phyloP scores from a whole-genome alignment of 2,888 invertebrate species.

The Apamea anceps region DNA sequence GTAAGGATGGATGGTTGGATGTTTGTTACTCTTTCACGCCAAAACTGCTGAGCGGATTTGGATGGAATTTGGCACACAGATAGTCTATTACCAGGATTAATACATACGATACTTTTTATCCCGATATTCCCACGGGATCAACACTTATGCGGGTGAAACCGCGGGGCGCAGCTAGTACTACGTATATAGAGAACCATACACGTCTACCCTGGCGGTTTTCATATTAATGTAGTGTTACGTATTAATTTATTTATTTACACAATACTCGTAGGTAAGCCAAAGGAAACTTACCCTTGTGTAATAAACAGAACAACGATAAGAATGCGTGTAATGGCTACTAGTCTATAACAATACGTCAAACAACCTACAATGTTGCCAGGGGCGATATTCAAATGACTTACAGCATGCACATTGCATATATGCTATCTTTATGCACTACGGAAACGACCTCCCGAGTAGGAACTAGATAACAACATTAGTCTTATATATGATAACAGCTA shows the following conservation, averaged over 20 bases:
- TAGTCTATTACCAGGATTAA: too few relatives aligned
- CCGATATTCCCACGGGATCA: too few relatives aligned
- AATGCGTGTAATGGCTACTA: background rate
- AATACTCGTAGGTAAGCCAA: background rate
- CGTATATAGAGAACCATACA: background rate
- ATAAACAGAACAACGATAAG: background rate
- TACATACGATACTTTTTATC: too few relatives aligned
- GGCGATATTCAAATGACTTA: conserved; percentile 28
- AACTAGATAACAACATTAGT: conserved; percentile 32
- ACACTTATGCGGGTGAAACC: too few relatives aligned
- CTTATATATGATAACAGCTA: conserved; percentile 13
- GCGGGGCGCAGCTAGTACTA: too few relatives aligned
- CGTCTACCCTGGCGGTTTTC: background rate
- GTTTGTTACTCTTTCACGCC: too few relatives aligned
- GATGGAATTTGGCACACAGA: too few relatives aligned
- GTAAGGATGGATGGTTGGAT: too few relatives aligned
- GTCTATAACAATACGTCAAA: background rate
- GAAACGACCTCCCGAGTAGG: conserved; percentile 47
- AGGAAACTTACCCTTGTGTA: background rate
- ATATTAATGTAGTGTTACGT: background rate
- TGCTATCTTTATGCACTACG: conserved; percentile 25
- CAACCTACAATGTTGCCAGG: conserved; percentile 10
- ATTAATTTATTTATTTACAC: conserved; percentile 4
- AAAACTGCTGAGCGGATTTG: too few relatives aligned
- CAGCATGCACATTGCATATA: background rate